These are phyloP conservation scores for Cephus pygmeus DNA, from an alignment of 2,888 invertebrate genomes.

Conservation along the genomic window DNA sequence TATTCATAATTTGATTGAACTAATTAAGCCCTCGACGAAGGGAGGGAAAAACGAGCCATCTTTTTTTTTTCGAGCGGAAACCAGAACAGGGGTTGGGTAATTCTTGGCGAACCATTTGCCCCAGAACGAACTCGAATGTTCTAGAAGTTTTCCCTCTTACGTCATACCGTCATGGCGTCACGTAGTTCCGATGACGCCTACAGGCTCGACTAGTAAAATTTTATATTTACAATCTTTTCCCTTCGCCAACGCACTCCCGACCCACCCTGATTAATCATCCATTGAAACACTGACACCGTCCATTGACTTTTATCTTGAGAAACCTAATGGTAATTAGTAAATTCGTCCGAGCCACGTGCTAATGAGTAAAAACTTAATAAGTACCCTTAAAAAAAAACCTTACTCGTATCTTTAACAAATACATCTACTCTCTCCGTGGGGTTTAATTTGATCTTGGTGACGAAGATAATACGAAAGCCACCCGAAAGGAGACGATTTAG, in stretches of 20 bases:
- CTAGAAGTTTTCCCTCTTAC: not conserved
- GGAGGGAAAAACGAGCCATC: not conserved
- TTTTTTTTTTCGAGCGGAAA: conserved; percentile 22
- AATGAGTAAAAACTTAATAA: not conserved
- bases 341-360: not conserved
- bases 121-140: conserved; percentile 36
- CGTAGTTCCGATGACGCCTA: not conserved
- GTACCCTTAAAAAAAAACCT: not conserved
- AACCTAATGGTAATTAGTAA: not conserved
- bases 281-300: not conserved
- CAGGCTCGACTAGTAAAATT: conserved; percentile 15
- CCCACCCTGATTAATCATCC: not conserved
- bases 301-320: not conserved
- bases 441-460: not conserved
- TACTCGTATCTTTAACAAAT: not conserved
- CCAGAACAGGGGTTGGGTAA: conserved; percentile 29
- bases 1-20: conserved; percentile 40
- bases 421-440: not conserved
- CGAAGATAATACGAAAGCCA: not conserved
- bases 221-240: conserved; percentile 15
- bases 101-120: conserved; percentile 48
- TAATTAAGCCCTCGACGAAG: conserved; percentile 30
- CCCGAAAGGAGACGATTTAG: not conserved
- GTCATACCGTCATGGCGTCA: not conserved
- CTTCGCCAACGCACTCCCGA: too few relatives aligned